phyloP scores from a whole-genome alignment of 2,888 invertebrate species.

The Ctena decussata region DNA sequence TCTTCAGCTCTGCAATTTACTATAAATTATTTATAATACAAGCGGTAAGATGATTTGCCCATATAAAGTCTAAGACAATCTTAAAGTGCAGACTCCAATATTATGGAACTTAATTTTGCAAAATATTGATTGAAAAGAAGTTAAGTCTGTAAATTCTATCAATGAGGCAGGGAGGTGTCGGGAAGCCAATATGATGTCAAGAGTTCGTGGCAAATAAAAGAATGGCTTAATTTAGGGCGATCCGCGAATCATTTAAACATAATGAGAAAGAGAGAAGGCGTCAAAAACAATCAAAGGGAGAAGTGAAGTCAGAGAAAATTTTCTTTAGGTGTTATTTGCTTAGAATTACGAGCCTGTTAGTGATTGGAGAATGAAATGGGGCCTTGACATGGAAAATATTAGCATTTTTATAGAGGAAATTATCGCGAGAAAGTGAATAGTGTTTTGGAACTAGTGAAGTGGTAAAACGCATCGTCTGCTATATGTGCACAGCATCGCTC shows the following conservation, averaged over 20 bases:
- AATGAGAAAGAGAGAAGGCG: conserved; percentile 2
- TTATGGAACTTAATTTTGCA: neutral
- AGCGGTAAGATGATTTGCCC: too few species aligned
- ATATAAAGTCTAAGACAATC: too few species aligned
- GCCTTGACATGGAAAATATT: conserved; percentile 2
- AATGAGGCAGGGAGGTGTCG: conserved; percentile 42
- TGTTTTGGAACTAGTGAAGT: too few species aligned
- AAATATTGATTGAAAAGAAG: neutral
- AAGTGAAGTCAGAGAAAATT: neutral
- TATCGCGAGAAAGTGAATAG: neutral
- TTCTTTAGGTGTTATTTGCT: conserved; percentile 4
- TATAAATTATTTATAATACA: neutral
- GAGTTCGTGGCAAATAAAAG: conserved; percentile 29
- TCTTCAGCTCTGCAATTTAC: neutral
- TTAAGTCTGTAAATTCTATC: conserved; percentile 41
- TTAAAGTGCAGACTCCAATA: too few species aligned
- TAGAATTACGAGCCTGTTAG: neutral
- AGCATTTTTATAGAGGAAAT: conserved; percentile 10
- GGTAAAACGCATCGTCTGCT: too few species aligned
- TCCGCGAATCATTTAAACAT: neutral
- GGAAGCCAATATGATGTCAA: conserved; percentile 34
- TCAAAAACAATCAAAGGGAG: neutral
- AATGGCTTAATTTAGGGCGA: conserved; percentile 3
- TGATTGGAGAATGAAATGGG: neutral
- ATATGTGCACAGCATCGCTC: too few species aligned